Base-by-base conservation (phyloP, 2,113 vertebrate genomes). In the Lasiurus borealis region DNA sequence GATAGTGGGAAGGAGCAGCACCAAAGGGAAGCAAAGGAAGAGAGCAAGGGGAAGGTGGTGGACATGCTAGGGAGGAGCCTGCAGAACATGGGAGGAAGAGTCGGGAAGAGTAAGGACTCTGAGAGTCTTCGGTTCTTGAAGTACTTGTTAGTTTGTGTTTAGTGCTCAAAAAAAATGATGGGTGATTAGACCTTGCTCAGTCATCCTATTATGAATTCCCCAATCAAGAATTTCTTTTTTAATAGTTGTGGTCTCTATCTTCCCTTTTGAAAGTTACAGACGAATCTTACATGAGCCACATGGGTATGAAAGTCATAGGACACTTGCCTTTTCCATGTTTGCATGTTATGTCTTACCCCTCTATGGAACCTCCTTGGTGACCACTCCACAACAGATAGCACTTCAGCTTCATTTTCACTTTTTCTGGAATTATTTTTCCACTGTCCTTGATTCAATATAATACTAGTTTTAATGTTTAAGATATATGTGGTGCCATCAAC, bases 401-500 rank as follows among this genome's bases (percentile, higher is more conserved):
- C 80, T 94, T 80, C 89, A 92, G 21, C 19, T 89, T 77, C 66
- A 90, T 66, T 85, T 93, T 85, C 46, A 76, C 11, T 7, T 89
- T 44, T 86, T 76, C 31, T 7, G 31, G 29, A 75, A 80, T 93
- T 82, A 81, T 18, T 50, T 88, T 72, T 77, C 73, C n/a, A 82
- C 23, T 87, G 8, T 21, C 23, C 14, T 88, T 72, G 31, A 75
- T 54, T 93, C 77, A 91, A 87, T 40, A 71, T 62, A 77, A 54
- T 68, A 66, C 3, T 89, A 68, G 88, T 92, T 83, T 88, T 34
- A 90, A 21, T 25, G 9, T 59, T 21, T 3, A 94, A 77, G 14
- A 8, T 83, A 92, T 83, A 90, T 46, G 52, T 64, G 69, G 18
- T 84, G 8, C 57, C 34, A 81, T 31, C 23, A 91, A 36, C 29